phyloP scores from a whole-genome alignment of 2,888 invertebrate genomes.

The Steinernema carpocapsae region DNA sequence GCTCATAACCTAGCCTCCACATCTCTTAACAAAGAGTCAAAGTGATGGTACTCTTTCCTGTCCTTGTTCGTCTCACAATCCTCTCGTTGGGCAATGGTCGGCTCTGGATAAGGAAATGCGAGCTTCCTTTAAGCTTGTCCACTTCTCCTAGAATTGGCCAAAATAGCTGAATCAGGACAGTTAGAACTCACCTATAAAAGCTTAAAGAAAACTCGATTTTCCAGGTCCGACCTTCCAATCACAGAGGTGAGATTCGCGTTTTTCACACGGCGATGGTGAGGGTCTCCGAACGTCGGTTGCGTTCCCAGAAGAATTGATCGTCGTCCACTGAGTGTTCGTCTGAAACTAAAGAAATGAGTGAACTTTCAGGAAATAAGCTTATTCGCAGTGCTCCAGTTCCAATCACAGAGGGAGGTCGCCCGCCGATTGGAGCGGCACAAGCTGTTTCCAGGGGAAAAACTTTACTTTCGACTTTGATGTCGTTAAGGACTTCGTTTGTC shows the following conservation, averaged over 20 bases:
- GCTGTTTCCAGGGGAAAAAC: slow-evolving; percentile 52
- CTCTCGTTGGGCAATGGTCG: slow-evolving; percentile 82
- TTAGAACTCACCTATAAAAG: slow-evolving; percentile 76
- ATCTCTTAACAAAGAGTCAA: slow-evolving; percentile 60
- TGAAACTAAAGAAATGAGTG: background rate
- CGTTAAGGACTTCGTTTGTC: slow-evolving; percentile 51
- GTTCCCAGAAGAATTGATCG: slow-evolving; percentile 45
- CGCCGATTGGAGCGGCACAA: slow-evolving; percentile 41
- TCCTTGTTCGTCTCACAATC: slow-evolving; percentile 70
- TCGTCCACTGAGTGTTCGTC: slow-evolving; percentile 45
- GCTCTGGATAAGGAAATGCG: slow-evolving; percentile 87
- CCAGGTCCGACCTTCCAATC: slow-evolving; percentile 87
- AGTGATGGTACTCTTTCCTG: slow-evolving; percentile 59
- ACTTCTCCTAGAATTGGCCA: slow-evolving; percentile 74
- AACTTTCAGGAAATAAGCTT: slow-evolving; percentile 33
- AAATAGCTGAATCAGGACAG: no score
- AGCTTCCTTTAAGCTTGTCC: slow-evolving; percentile 75
- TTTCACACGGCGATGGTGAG: slow-evolving; percentile 71
- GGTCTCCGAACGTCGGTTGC: slow-evolving; percentile 33
- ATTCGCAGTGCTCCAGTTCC: slow-evolving; percentile 52
- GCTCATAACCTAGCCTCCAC: slow-evolving; percentile 55
- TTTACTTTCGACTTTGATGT: slow-evolving; percentile 51
- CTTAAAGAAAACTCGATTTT: slow-evolving; percentile 85
- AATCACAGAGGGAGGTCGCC: slow-evolving; percentile 45
- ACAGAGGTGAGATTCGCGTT: slow-evolving; percentile 80